Evolutionary conservation across 2,797 vertebrate genomes (phyloP).

Genomic region (Cynodonichthys magdalenae): DNA sequence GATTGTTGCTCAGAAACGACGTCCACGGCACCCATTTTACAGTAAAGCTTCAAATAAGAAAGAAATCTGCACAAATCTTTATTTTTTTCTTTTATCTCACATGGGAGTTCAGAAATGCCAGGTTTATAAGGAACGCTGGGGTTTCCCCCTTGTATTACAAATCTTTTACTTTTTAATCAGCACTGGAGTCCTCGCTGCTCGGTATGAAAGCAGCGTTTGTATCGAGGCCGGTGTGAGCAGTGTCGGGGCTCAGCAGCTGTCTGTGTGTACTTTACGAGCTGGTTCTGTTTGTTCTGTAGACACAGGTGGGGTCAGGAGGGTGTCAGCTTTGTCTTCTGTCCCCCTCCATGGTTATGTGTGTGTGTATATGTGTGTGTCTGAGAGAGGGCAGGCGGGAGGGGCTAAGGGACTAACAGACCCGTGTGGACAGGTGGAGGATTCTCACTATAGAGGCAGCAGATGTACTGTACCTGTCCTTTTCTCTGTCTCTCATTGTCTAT

Average conservation of each 20-base stretch:
- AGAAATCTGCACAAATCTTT: neutral
- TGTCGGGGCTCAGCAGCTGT: conserved; percentile 73
- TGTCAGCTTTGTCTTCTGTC: conserved; percentile 77
- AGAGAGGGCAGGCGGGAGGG: conserved; percentile 48
- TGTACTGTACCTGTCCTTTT: conserved; percentile 51
- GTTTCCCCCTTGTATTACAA: conserved; percentile 11
- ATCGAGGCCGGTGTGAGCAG: conserved; percentile 59
- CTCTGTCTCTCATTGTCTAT: conserved; percentile 7
- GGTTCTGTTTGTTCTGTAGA: conserved; percentile 73
- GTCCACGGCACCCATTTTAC: conserved; percentile 11
- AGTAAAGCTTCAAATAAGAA: conserved; percentile 12
- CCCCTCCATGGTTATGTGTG: conserved; percentile 44
- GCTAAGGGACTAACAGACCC: conserved; percentile 44
- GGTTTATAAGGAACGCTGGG: neutral
- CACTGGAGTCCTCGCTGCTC: conserved; percentile 14
- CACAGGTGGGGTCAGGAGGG: conserved; percentile 61
- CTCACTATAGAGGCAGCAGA: conserved; percentile 58
- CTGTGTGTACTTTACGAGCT: conserved; percentile 75
- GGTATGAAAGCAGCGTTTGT: conserved; percentile 39
- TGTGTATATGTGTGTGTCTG: conserved; percentile 29
- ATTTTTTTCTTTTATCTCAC: neutral
- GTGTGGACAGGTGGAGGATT: conserved; percentile 79
- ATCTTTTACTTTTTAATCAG: conserved; percentile 41
- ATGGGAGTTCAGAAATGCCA: neutral
- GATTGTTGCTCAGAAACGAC: too few species aligned